phyloP scores from a whole-genome alignment of 2,113 vertebrate genomes.

The Morone saxatilis region DNA sequence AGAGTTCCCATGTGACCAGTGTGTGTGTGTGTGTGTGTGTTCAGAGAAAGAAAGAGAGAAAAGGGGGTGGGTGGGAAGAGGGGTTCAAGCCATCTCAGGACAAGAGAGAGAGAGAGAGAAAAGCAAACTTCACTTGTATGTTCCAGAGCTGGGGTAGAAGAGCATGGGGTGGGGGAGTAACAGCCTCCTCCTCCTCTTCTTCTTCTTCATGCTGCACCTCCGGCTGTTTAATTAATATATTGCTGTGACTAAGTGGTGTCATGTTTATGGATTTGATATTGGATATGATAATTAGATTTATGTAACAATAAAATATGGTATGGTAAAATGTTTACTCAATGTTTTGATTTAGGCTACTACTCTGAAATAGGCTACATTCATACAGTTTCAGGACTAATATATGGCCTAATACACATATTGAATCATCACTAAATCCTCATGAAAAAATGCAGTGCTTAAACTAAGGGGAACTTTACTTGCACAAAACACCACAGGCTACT shows the following conservation, averaged over 20 bases:
- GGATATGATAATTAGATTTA: neutral
- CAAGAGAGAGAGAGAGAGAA: neutral
- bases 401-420: no score
- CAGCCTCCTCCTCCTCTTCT: neutral
- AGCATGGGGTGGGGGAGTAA: neutral
- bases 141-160: no score
- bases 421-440: neutral
- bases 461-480: neutral
- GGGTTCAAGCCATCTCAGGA: slow-evolving; percentile 3
- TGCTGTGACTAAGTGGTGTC: neutral
- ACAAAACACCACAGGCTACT: no score
- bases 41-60: neutral
- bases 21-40: slow-evolving; percentile 4
- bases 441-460: neutral
- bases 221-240: neutral
- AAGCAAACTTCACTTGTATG: neutral
- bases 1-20: neutral
- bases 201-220: neutral
- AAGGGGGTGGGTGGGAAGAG: neutral
- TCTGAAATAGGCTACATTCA: neutral
- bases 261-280: neutral
- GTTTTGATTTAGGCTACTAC: neutral
- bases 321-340: neutral
- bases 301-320: neutral
- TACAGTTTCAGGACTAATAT: neutral